Conservation (phyloP, 2,113 vertebrate genomes). For the Chelonoidis abingdonii region DNA sequence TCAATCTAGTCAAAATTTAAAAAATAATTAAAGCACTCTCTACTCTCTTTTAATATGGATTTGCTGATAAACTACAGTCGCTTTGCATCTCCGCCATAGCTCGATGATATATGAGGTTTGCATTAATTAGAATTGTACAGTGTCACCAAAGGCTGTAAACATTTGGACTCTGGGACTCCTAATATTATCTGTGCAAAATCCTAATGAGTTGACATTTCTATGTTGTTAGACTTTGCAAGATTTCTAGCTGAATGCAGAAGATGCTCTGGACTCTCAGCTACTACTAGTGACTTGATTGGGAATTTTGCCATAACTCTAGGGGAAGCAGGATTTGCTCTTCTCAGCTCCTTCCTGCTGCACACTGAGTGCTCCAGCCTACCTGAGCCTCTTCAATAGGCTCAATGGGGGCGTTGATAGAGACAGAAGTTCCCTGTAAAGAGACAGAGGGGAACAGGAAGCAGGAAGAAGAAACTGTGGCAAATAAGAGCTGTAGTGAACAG, state of each 20-base stretch:
- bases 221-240: not conserved
- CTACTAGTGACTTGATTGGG: not conserved
- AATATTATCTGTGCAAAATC: not conserved
- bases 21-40: not conserved
- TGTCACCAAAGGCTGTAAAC: accelerated
- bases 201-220: not conserved
- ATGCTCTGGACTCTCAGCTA: not conserved
- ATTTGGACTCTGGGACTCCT: not conserved
- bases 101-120: not conserved
- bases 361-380: too few relatives aligned
- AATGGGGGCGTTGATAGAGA: not conserved
- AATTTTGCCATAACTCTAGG: not conserved
- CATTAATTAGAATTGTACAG: accelerated
- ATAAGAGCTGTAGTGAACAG: not conserved
- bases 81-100: not conserved
- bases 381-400: not conserved
- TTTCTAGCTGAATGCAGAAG: not conserved
- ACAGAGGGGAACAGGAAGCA: not conserved
- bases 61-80: not conserved
- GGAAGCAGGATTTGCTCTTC: not conserved
- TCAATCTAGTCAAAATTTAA: not conserved
- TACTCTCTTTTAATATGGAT: not conserved
- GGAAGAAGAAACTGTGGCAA: not conserved
- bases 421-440: not conserved
- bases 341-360: accelerated